Percentiles rank a stretch among this genome's conserved stretches.
Conservation (phyloP, 2,113 vertebrate genomes). For the Pseudopodoces humilis region DNA sequence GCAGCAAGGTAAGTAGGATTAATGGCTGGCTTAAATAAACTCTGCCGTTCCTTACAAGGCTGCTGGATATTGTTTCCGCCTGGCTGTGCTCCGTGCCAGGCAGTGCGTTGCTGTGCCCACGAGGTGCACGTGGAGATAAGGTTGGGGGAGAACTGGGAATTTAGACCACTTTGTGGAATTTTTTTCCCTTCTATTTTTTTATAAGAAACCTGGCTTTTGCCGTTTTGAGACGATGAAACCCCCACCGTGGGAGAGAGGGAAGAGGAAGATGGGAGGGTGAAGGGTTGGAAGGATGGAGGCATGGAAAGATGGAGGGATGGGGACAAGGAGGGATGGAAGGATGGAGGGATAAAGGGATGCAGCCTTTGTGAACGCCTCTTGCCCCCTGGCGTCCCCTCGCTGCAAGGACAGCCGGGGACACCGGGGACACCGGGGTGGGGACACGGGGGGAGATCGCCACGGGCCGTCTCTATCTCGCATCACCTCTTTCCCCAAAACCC, state of each 20-base stretch:
- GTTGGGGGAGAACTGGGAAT: background rate
- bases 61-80: slow-evolving; percentile 35
- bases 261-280: too few relatives aligned
- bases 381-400: slow-evolving; percentile 75
- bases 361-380: slow-evolving; percentile 67
- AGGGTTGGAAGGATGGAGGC: background rate
- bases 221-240: background rate
- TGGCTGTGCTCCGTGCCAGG: slow-evolving; percentile 17
- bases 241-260: background rate
- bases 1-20: slow-evolving; percentile 77
- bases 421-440: background rate
- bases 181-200: background rate
- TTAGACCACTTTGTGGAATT: background rate
- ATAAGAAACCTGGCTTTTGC: background rate
- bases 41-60: slow-evolving; percentile 26
- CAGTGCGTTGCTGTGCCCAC: slow-evolving; percentile 27
- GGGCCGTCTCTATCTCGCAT: background rate
- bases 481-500: background rate
- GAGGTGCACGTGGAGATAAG: slow-evolving; percentile 1
- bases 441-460: background rate
- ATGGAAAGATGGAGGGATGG: background rate
- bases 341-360: background rate
- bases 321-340: background rate
- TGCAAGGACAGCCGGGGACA: slow-evolving; percentile 55
- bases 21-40: slow-evolving; percentile 51